A percentile compares a stretch with the other conserved stretches of the same genome.
These are phyloP conservation scores for Lethocerus indicus DNA, from an alignment of 1,140 invertebrate species.

Conservation along the genomic window DNA sequence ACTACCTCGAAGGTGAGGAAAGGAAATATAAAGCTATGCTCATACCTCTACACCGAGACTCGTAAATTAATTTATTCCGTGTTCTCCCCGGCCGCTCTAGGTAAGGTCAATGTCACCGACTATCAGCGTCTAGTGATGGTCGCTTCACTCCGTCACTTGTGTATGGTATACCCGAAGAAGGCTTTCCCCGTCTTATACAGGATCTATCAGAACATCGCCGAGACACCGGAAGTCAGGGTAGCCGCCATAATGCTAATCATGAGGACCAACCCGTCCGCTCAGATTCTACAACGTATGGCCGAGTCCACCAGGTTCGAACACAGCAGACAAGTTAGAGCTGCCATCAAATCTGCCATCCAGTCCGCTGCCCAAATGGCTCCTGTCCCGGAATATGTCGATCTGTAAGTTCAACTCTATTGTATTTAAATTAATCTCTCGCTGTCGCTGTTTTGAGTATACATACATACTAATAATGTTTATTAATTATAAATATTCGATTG, in stretches of 20 bases:
- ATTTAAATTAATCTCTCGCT: no score
- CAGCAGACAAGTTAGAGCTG: constrained; percentile 38
- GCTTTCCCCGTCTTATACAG: constrained; percentile 38
- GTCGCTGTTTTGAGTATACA: no score
- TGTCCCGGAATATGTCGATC: no score
- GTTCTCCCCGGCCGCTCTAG: constrained; percentile 46
- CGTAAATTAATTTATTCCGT: no score
- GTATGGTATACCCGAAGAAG: constrained; percentile 27
- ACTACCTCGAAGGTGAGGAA: constrained; percentile 45
- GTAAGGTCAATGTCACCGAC: constrained; percentile 29
- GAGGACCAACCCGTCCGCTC: constrained; percentile 33
- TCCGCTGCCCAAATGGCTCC: no score
- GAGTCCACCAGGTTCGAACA: constrained; percentile 41
- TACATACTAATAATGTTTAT: not conserved
- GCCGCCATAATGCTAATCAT: constrained; percentile 39
- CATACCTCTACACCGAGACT: no score
- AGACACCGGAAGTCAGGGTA: constrained; percentile 41
- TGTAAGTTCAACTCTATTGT: no score
- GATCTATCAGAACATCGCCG: constrained; percentile 42
- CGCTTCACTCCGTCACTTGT: constrained; percentile 29
- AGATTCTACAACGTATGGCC: constrained; percentile 50
- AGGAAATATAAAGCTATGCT: no score
- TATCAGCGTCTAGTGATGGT: constrained; percentile 44
- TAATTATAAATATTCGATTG: constrained; percentile 9
- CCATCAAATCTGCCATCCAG: constrained; percentile 37